Evolutionary conservation across 2,113 vertebrate genomes (phyloP).

Genomic region (Taxidea taxus): DNA sequence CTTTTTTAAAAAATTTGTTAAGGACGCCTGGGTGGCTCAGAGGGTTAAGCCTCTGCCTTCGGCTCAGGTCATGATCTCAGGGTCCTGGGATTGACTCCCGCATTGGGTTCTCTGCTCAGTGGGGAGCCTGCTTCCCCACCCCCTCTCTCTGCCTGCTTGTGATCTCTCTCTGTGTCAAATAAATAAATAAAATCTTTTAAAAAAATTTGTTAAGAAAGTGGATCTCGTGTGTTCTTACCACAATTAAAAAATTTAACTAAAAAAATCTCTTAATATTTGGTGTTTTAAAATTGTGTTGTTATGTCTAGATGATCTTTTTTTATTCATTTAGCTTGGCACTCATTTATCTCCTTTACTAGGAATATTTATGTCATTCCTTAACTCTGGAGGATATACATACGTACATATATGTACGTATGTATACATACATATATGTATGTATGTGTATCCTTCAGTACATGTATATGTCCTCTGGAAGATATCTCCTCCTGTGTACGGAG

Average conservation of each 20-base stretch:
- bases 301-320: neutral
- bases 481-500: no score
- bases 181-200: no score
- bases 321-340: neutral
- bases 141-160: no score
- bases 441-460: no score
- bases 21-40: no score
- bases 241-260: neutral
- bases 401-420: neutral
- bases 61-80: no score
- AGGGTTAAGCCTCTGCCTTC: no score
- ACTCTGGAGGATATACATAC: neutral
- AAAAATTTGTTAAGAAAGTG: neutral
- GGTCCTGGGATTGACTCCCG: no score
- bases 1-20: neutral
- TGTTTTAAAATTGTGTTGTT: neutral
- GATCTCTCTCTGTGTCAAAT: no score
- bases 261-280: neutral
- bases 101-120: no score
- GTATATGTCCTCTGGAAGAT: no score
- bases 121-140: no score
- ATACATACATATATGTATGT: neutral
- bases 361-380: neutral
- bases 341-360: neutral
- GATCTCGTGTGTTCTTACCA: neutral